Evolutionary conservation across 2,113 vertebrate genomes (phyloP), one percentile per base, ranked within the genome.

Genomic region (Naja naja): DNA sequence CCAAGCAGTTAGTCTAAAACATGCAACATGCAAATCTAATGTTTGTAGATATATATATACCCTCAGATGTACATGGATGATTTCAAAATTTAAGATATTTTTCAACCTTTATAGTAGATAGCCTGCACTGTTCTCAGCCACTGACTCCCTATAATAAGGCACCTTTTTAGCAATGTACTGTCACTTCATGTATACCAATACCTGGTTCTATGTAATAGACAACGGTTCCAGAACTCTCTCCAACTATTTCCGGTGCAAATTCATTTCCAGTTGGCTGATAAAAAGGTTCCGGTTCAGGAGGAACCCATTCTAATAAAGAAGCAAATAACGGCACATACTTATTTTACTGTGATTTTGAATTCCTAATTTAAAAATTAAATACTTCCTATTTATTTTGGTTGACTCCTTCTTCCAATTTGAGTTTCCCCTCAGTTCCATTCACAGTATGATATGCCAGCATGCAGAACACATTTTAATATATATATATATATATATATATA

Each of bases 221-320:
- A 0, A 98, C 5, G 0, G 95, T 98, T 93, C 98, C 98, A 92
- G 54, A 97, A 87, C 98, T 97, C n/a, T 98, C 96, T 22, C 93
- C 18, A 0, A 91, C 89, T 90, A 96, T 23, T 88, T 96, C 88
- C 0, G 97, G 98, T 8, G 94, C n/a, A 53, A 69, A 93, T 95
- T 98, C 97, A 0, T 89, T 91, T 47, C 97, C 98, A 0, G 92
- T 97, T 90, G 96, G 94, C 89, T 98, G 97, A 95, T 98, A 99
- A 96, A 99, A 99, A 10, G 97, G 96, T 96, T 99, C 99, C 0
- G 98, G 98, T 34, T 98, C 91, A 22, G 98, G 95, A 22, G 98
- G 99, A 0, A 98, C 97, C 98, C 99, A 99, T 89, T 99, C 99
- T 99, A 93, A 47, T 96, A 94, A 85, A 81, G 34, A 81, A 85